Base-by-base conservation (phyloP, 2,888 invertebrate genomes). In the Thymelicus acteon region DNA sequence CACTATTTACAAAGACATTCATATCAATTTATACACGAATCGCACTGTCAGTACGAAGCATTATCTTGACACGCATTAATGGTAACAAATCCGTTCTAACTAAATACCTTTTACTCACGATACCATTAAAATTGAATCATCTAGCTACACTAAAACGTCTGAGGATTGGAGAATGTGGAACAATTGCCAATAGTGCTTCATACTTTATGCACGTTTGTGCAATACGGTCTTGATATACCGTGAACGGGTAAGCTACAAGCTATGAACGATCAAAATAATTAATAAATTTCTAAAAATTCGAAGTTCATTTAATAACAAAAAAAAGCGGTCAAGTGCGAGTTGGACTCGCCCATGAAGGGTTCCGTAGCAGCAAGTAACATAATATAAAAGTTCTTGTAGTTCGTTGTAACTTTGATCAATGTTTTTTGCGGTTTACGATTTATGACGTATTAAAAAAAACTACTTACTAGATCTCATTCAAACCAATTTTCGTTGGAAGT, bases 131-230 rank as follows among this genome's bases (percentile, higher is more conserved):
- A 67, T 67, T 67, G 58, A 60, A 48, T 60, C 66, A 39, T 60
- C 66, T 60, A 60, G 48, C 31, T 66, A 48, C 37, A 67, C 60
- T 66, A 40, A 39, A 60, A 19, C 60, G 60, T 58, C 47, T 13
- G 60, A 49, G 60, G 60, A 60, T 37, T 39, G 58, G 60, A 37
- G 60, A 67, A 67, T 67, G 60, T 67, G 19, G 19, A 67, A 67
- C 66, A 67, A 67, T 60, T 67, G 66, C 15, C 60, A 67, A 67
- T 67, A 67, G 40, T 63, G 47, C 66, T 67, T 67, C 66, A 60
- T 67, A 67, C 66, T 60, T 48, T 60, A 58, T 49, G 66, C 58
- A 60, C 31, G 66, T 67, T 67, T 39, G 57, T 58, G 62, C 24
- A 66, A 66, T 13, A 40, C 3, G 31, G 6, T 24, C 40, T 47